Base-by-base conservation (phyloP, 1,140 invertebrate genomes). In the Luehdorfia chinensis region DNA sequence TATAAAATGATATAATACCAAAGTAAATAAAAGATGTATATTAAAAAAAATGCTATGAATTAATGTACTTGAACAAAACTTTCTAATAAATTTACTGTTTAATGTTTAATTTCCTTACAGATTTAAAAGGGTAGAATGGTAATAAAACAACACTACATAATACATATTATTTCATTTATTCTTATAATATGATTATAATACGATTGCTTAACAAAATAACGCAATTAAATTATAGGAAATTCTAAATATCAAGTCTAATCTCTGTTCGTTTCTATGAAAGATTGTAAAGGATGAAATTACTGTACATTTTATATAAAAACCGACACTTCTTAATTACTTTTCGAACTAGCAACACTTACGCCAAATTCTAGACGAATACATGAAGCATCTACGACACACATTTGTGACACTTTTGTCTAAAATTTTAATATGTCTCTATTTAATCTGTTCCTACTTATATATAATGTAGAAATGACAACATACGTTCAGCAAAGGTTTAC, bases 111-210 rank as follows among this genome's bases (percentile, higher is more conserved):
- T n/a, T n/a, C n/a, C n/a, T n/a, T n/a, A n/a, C n/a, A n/a, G n/a
- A n/a, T n/a, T n/a, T n/a, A n/a, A n/a, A n/a, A n/a, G n/a, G n/a
- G n/a, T n/a, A n/a, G n/a, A n/a, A n/a, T n/a, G n/a, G n/a, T n/a
- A n/a, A n/a, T n/a, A n/a, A n/a, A n/a, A n/a, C n/a, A n/a, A n/a
- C n/a, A n/a, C n/a, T n/a, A n/a, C n/a, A n/a, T n/a, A n/a, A n/a
- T 11, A 39, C 49, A 51, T 37, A 55, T 50, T 54, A 54, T 43
- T 50, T 53, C 30, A 43, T 59, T 58, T 69, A 66, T 54, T 63
- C 66, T 68, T 65, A 63, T 43, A 59, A 60, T 69, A 69, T 60
- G 61, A 69, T 66, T 59, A 64, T 66, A 69, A 59, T 53, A 69
- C 63, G 56, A 59, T 69, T 55, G 47, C 50, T 60, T 66, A 69